Conservation (phyloP, 2,888 invertebrate genomes). For the Agrilus cyanescens region DNA sequence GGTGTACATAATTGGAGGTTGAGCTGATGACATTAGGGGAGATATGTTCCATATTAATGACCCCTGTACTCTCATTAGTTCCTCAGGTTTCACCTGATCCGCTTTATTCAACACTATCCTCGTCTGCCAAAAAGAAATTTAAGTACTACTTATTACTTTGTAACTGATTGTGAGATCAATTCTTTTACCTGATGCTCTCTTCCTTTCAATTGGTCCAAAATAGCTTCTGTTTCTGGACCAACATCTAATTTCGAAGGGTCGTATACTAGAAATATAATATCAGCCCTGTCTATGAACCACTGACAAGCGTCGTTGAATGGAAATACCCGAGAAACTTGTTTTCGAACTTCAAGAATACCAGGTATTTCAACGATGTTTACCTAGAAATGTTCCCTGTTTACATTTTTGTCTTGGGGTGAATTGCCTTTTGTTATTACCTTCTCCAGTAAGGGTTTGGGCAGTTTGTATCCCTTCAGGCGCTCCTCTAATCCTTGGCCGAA, state of each 20-base stretch:
- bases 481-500: conserved; percentile 90
- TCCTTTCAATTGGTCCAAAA: conserved; percentile 88
- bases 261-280: conserved; percentile 89
- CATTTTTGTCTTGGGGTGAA: not conserved
- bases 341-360: conserved; percentile 86
- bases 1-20: conserved; percentile 87
- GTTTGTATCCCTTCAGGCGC: conserved; percentile 67
- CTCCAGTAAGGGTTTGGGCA: conserved; percentile 74
- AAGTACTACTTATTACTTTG: not conserved
- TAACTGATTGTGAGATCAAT: not conserved
- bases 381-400: conserved; percentile 36
- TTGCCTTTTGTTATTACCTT: conserved; percentile 47
- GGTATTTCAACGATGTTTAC: conserved; percentile 94
- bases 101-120: conserved; percentile 91
- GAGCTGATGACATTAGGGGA: conserved; percentile 89
- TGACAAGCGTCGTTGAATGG: conserved; percentile 94
- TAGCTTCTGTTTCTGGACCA: conserved; percentile 88
- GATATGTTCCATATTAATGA: conserved; percentile 94
- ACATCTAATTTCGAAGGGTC: conserved; percentile 93
- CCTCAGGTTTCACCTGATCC: conserved; percentile 83
- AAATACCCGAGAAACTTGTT: conserved; percentile 84
- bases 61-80: conserved; percentile 85
- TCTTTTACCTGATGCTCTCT: conserved; percentile 69
- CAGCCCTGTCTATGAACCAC: conserved; percentile 94
- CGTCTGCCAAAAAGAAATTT: conserved; percentile 43